phyloP scores from a whole-genome alignment of 2,797 vertebrate species.

The Mareca penelope region DNA sequence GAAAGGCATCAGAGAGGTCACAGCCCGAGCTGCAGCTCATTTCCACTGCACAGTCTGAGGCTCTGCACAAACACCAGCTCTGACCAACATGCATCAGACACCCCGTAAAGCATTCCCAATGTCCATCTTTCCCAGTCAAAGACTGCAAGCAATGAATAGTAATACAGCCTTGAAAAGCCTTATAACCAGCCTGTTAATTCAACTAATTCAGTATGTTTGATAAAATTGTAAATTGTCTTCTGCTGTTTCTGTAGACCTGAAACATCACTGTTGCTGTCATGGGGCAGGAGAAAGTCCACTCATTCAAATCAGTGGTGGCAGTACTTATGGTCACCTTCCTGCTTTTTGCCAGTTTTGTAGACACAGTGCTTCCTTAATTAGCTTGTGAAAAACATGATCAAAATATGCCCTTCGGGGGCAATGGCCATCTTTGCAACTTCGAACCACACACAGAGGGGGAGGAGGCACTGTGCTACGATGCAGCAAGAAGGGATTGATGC shows the following conservation, averaged over 20 bases:
- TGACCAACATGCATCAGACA: rapidly evolving
- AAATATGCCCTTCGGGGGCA: neutral
- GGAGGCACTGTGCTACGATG: neutral
- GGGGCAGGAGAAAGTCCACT: neutral
- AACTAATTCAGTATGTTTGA: neutral
- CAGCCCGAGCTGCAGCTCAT: neutral
- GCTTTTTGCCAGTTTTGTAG: neutral
- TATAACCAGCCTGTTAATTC: neutral
- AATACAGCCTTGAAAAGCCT: neutral
- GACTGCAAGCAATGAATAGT: neutral
- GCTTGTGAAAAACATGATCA: neutral
- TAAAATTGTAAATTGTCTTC: neutral
- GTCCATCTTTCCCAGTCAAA: neutral
- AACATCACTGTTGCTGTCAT: rapidly evolving
- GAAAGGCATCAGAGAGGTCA: neutral
- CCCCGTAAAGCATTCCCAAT: neutral
- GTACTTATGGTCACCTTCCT: neutral
- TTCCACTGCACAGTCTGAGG: neutral
- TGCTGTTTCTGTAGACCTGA: neutral
- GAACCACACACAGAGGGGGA: neutral
- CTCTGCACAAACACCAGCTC: rapidly evolving
- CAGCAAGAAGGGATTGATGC: neutral
- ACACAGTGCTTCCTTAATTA: neutral
- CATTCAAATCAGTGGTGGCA: neutral
- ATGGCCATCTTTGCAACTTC: neutral